Percentiles rank a stretch among this genome's conserved stretches.
These are phyloP conservation scores for Myrmecophaga tridactyla DNA, from an alignment of 2,113 vertebrate species.

Conservation along the genomic window DNA sequence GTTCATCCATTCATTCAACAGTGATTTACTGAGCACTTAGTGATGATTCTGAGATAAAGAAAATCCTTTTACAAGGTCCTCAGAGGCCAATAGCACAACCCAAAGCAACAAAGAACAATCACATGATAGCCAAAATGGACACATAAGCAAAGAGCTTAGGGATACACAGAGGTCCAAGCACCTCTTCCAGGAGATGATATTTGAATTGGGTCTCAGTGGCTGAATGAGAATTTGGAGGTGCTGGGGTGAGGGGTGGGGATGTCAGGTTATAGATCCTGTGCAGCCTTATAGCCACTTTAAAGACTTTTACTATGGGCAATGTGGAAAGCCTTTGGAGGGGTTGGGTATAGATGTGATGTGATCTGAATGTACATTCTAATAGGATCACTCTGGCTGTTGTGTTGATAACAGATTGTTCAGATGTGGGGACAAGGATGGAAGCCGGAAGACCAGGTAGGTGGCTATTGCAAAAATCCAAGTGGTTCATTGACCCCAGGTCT, in stretches of 20 bases:
- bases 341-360: not conserved
- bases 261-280: not conserved
- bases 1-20: not conserved
- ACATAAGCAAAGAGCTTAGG: not conserved
- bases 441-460: not conserved
- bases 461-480: not conserved
- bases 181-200: not conserved
- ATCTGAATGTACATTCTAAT: not conserved
- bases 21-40: not conserved
- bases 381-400: not conserved
- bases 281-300: too few species aligned
- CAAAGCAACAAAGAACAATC: not conserved
- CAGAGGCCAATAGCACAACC: not conserved
- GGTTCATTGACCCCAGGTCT: not conserved
- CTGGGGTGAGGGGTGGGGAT: too few species aligned
- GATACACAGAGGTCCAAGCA: too few species aligned
- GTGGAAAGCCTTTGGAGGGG: not conserved
- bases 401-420: not conserved
- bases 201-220: not conserved
- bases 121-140: not conserved
- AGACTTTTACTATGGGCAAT: not conserved
- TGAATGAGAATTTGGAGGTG: not conserved
- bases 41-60: not conserved
- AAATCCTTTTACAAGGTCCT: not conserved
- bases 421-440: not conserved